phyloP scores from a whole-genome alignment of 1,140 invertebrate genomes.

The Leptinotarsa undecemlineata region DNA sequence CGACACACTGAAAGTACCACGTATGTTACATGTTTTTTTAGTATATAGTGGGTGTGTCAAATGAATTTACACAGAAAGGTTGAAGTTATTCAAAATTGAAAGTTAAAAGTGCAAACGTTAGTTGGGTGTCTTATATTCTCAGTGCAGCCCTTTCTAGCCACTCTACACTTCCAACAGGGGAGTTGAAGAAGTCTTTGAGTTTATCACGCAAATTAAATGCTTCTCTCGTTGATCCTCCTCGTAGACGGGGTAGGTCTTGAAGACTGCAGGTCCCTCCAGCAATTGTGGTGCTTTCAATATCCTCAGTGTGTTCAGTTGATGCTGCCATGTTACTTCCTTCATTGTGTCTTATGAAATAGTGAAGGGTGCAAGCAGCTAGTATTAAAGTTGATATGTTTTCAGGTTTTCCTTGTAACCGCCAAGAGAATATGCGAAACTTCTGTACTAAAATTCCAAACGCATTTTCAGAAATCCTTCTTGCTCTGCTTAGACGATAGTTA shows the following conservation, averaged over 20 bases:
- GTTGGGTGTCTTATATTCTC: not conserved
- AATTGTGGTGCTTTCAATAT: not conserved
- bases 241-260: slow-evolving; percentile 10
- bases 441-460: slow-evolving; percentile 54
- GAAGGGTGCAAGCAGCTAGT: slow-evolving; percentile 36
- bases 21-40: not conserved
- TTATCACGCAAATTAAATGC: slow-evolving; percentile 14
- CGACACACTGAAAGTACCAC: not conserved
- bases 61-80: not conserved
- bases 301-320: not conserved
- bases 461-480: slow-evolving; percentile 50
- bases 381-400: slow-evolving; percentile 44
- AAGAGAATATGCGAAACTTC: slow-evolving; percentile 44
- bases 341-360: slow-evolving; percentile 19
- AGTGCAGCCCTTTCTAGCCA: slow-evolving; percentile 16
- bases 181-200: slow-evolving; percentile 14
- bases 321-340: slow-evolving; percentile 5
- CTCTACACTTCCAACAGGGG: not conserved
- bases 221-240: slow-evolving; percentile 1
- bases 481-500: slow-evolving; percentile 54
- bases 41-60: not conserved
- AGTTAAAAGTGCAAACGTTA: not conserved
- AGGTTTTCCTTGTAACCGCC: slow-evolving; percentile 13
- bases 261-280: not conserved
- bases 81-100: not conserved